Conservation (phyloP, 2,888 invertebrate species). For the Elmis aenea region DNA sequence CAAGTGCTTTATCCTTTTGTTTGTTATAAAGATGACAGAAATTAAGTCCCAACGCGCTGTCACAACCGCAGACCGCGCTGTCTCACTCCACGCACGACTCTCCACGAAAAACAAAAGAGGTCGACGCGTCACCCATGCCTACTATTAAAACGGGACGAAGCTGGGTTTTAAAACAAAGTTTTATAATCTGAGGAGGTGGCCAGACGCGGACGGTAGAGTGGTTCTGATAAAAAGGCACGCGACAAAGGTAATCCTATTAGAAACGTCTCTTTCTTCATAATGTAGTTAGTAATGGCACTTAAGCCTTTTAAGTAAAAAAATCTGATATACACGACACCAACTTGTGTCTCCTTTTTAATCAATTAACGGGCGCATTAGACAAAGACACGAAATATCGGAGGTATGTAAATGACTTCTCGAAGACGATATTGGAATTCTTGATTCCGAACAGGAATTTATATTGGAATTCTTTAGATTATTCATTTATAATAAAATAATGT, state of each 20-base stretch:
- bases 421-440: conserved; percentile 11
- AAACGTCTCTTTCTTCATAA: conserved; percentile 21
- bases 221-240: conserved; percentile 24
- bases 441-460: conserved; percentile 12
- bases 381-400: conserved; percentile 6
- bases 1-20: conserved; percentile 27
- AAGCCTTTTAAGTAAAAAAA: conserved; percentile 7
- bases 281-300: conserved; percentile 17
- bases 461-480: conserved; percentile 16
- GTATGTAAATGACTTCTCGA: not conserved
- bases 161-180: conserved; percentile 6
- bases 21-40: conserved; percentile 23
- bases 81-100: too few relatives aligned
- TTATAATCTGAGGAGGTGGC: conserved; percentile 20
- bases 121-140: too few relatives aligned
- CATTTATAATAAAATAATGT: too few relatives aligned
- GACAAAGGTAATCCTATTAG: conserved; percentile 25
- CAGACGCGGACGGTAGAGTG: conserved; percentile 21
- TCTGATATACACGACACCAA: conserved; percentile 3
- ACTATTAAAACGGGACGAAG: too few relatives aligned
- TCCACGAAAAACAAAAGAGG: too few relatives aligned
- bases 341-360: conserved; percentile 1
- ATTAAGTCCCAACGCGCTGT: too few relatives aligned
- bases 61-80: too few relatives aligned
- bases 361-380: not conserved